These are phyloP conservation scores for Lypha dubia DNA, from an alignment of 2,888 invertebrate genomes.

Conservation along the genomic window DNA sequence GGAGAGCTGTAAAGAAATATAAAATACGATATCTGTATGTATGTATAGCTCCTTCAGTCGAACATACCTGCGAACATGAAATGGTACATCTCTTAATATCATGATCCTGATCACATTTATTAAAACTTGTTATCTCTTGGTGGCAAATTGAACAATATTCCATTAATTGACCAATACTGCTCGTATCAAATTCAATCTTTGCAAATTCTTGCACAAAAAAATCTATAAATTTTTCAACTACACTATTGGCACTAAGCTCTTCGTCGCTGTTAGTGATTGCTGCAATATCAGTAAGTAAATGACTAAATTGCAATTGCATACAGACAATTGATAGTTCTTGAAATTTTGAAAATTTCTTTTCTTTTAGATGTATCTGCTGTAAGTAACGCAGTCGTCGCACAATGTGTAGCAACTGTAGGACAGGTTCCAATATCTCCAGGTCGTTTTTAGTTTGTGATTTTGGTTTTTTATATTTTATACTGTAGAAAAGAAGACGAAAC, in stretches of 20 bases:
- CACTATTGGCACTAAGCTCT: slow-evolving; percentile 62
- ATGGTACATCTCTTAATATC: slow-evolving; percentile 77
- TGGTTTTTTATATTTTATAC: slow-evolving; percentile 54
- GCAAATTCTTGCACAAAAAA: slow-evolving; percentile 41
- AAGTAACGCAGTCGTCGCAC: slow-evolving; percentile 76
- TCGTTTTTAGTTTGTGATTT: slow-evolving; percentile 50
- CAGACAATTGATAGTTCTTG: slow-evolving; percentile 75
- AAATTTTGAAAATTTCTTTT: slow-evolving; percentile 73
- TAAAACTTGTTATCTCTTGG: slow-evolving; percentile 61
- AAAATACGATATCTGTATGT: neutral
- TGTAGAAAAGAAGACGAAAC: slow-evolving; percentile 23
- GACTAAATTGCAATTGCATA: slow-evolving; percentile 70
- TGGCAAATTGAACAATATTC: slow-evolving; percentile 76
- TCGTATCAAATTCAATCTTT: slow-evolving; percentile 37
- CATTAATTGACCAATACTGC: slow-evolving; percentile 5
- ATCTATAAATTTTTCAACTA: slow-evolving; percentile 47
- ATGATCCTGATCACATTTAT: slow-evolving; percentile 74
- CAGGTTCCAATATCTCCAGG: slow-evolving; percentile 71
- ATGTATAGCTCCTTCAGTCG: too few species aligned
- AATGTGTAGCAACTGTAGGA: slow-evolving; percentile 75
- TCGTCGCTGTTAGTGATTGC: slow-evolving; percentile 33
- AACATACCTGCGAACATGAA: slow-evolving; percentile 78
- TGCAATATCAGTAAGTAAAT: slow-evolving; percentile 53
- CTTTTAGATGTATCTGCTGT: neutral
- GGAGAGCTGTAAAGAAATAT: slow-evolving; percentile 71